Conservation (phyloP, 2,888 invertebrate genomes). For the Dolichomitus sp. region DNA sequence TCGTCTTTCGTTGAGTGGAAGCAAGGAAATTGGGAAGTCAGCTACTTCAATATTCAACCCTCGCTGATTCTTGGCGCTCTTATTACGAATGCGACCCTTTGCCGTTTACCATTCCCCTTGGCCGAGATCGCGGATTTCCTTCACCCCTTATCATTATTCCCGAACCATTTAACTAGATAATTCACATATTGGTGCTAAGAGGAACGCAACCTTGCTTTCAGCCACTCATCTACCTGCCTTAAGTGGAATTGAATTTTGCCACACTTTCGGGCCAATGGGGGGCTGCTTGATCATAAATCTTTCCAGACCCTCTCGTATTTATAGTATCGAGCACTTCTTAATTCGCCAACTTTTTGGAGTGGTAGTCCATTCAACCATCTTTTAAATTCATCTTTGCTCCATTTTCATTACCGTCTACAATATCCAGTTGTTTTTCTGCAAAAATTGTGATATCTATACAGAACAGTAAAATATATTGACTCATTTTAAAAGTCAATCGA, state of each 20-base stretch:
- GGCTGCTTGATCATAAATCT: background rate
- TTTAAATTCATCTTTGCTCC: too few relatives aligned
- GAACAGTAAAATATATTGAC: too few relatives aligned
- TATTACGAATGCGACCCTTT: constrained; percentile 50
- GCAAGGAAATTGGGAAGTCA: constrained; percentile 63
- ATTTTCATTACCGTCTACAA: too few relatives aligned
- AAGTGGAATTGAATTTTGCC: constrained; percentile 18
- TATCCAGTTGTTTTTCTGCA: too few relatives aligned
- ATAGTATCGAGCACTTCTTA: background rate
- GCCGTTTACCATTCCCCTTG: background rate
- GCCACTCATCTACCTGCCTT: constrained; percentile 6
- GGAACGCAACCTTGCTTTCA: constrained; percentile 26
- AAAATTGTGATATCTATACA: too few relatives aligned
- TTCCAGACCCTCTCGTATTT: background rate
- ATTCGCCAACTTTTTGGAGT: background rate
- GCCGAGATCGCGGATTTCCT: background rate
- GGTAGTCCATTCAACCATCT: too few relatives aligned
- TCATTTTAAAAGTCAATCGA: too few relatives aligned
- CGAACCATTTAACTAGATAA: constrained; percentile 55
- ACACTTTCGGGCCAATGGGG: background rate
- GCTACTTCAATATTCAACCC: constrained; percentile 66
- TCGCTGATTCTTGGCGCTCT: constrained; percentile 59
- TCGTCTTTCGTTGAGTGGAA: constrained; percentile 51
- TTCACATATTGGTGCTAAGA: constrained; percentile 39
- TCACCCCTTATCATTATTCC: constrained; percentile 48